Base-by-base conservation (phyloP, 2,797 vertebrate species). In the Anableps anableps region DNA sequence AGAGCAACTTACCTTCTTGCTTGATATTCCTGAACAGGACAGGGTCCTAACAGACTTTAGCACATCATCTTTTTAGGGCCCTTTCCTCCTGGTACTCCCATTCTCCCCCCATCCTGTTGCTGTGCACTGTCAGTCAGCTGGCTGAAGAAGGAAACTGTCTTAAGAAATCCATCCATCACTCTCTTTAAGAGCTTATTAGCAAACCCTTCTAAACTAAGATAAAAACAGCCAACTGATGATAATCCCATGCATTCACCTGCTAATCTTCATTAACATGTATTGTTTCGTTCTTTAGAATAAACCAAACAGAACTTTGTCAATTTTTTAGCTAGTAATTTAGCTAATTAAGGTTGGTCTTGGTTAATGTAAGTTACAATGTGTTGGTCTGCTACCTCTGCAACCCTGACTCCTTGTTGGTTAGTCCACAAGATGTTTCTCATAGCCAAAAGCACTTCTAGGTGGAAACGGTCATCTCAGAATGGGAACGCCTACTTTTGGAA, bases 1-100 rank as follows among this genome's bases (percentile, higher is more conserved):
- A 4, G 60, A 83, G 83, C 6, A 60, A 88, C 47, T 11, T 23
- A 11, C 62, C 29, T 58, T 66, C 45, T 47, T 50, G 1, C 76
- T 76, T 79, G 48, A 66, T 43, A 70, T 41, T 70, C 66, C 36
- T 43, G 26, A 43, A n/a, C 23, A 47, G 41, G 66, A 71, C 72
- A 81, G 10, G 31, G 2, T 3, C 1, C 58, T 34, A 62, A 62
- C 29, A 31, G 29, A 5, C 14, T 26, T 51, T 17, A 31, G 41
- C 29, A 17, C 10, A 47, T 82, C 17, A 5, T 73, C 29, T 29
- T 29, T 26, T 38, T 0, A 23, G 62, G 21, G 45, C 29, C n/a
- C 9, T 75, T 29, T 60, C 53, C 1, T 51, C 23, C 23, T 23
- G 21, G 2, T 5, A 19, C 11, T 4, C 34, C 34, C 62, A 66